Conservation (phyloP, 2,113 vertebrate species). For the Hucho hucho region DNA sequence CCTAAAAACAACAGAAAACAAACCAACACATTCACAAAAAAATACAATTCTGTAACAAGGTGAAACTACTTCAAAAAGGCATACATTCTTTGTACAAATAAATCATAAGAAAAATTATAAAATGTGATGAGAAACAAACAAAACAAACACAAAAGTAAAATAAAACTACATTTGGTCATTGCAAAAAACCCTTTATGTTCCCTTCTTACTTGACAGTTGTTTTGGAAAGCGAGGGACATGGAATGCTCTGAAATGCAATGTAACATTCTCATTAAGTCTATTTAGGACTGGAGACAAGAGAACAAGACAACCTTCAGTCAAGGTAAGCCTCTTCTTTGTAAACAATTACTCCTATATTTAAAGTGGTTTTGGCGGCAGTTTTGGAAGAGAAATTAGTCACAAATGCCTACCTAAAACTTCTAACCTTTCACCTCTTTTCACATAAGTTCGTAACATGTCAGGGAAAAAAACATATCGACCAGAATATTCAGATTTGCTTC, state of each 20-base stretch:
- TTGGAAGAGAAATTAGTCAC: not conserved
- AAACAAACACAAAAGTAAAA: slow-evolving; percentile 33
- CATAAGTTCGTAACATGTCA: not conserved
- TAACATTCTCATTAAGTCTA: slow-evolving; percentile 28
- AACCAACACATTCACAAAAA: slow-evolving; percentile 13
- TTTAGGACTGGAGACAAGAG: slow-evolving; percentile 26
- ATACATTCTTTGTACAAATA: slow-evolving; percentile 39
- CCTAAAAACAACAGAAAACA: slow-evolving; percentile 12
- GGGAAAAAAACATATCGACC: not conserved
- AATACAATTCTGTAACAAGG: slow-evolving; percentile 22
- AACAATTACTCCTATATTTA: slow-evolving; percentile 42
- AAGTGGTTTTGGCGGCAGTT: slow-evolving; percentile 2
- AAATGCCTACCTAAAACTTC: not conserved
- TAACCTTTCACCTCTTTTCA: not conserved
- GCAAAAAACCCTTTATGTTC: slow-evolving; percentile 14
- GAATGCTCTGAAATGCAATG: slow-evolving; percentile 18
- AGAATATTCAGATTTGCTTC: not conserved
- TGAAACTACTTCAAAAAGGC: slow-evolving; percentile 21
- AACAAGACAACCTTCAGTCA: slow-evolving; percentile 15
- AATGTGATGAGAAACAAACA: slow-evolving; percentile 34
- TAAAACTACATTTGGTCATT: slow-evolving; percentile 53
- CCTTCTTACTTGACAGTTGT: slow-evolving; percentile 11
- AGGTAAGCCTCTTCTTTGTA: slow-evolving; percentile 41
- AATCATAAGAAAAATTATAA: slow-evolving; percentile 41
- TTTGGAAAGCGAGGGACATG: slow-evolving; percentile 31